Base-by-base conservation (phyloP, 2,888 invertebrate genomes). In the Dryocosmus kuriphilus region DNA sequence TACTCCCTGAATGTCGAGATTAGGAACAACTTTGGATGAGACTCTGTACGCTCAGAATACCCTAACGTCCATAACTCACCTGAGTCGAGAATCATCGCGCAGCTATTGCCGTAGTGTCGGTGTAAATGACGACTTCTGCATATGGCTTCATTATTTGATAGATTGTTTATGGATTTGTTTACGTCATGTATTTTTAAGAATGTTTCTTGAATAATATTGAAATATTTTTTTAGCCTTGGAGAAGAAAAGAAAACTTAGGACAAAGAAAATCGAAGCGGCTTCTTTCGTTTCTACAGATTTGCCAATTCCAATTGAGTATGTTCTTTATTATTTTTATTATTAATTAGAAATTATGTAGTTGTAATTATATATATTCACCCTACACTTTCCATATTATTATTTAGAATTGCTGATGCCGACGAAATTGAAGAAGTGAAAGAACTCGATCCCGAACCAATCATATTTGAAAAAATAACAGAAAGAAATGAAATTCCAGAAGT, bases 181-280 rank as follows among this genome's bases (percentile, higher is more conserved):
- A 38, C 11, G 11, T 38, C 38, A 14, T 38, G 11, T 38, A 9
- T 35, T 35, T 14, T 14, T 11, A 14, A 38, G 8, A 2, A 55
- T 38, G 35, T 32, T 14, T 1, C 3, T 38, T 16, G 11, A 30
- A 32, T 16, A 32, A 62, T 24, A 32, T 35, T n/a, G 35, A 1
- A 1, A n/a, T 32, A 38, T 61, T 41, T 38, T 74, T 74, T 61
- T 35, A 74, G 74, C 61, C 14, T 19, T 60, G 16, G 8, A 35
- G 24, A 60, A 61, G 9, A 35, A 35, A 74, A 11, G 38, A n/a
- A 74, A 22, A n/a, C 9, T 7, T 32, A n/a, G 16, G 9, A 6
- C 8, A 57, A 38, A 27, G n/a, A 22, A 6, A 14, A 61, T 60
- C 7, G 35, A 61, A 11, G 55, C 55, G 24, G 38, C 14, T 19